Percentiles rank a stretch among this genome's conserved stretches.
Evolutionary conservation across 2,797 vertebrate genomes (phyloP).

Genomic region (Alca torda): DNA sequence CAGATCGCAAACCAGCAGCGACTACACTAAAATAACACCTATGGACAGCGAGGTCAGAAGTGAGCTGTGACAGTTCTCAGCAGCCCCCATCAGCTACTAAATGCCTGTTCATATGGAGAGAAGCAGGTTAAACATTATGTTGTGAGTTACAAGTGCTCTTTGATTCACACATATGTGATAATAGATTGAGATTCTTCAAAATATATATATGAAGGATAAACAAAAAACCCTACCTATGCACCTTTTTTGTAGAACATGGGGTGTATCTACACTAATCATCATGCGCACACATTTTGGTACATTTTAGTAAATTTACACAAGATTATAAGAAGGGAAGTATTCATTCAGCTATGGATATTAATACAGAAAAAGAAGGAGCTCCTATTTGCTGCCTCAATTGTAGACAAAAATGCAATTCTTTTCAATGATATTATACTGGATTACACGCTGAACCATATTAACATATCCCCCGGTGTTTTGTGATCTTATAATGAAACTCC

Average conservation of each 20-base stretch:
- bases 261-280: background rate
- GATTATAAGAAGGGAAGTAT: background rate
- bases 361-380: background rate
- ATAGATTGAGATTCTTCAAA: background rate
- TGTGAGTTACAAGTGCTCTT: background rate
- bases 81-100: background rate
- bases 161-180: background rate
- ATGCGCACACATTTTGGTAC: background rate
- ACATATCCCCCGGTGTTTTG: slow-evolving; percentile 43
- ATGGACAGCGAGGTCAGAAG: background rate
- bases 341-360: slow-evolving; percentile 15
- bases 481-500: slow-evolving; percentile 45
- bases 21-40: background rate
- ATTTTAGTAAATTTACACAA: background rate
- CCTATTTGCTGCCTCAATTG: slow-evolving; percentile 10
- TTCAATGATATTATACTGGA: slow-evolving; percentile 30
- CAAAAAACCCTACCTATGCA: background rate
- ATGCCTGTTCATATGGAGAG: fast-evolving
- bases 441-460: slow-evolving; percentile 32
- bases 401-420: slow-evolving; percentile 32
- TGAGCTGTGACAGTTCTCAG: background rate
- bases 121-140: background rate
- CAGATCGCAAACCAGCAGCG: background rate
- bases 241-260: background rate
- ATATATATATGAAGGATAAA: background rate